Conservation (phyloP, 1,140 invertebrate species). For the Samia ricini region DNA sequence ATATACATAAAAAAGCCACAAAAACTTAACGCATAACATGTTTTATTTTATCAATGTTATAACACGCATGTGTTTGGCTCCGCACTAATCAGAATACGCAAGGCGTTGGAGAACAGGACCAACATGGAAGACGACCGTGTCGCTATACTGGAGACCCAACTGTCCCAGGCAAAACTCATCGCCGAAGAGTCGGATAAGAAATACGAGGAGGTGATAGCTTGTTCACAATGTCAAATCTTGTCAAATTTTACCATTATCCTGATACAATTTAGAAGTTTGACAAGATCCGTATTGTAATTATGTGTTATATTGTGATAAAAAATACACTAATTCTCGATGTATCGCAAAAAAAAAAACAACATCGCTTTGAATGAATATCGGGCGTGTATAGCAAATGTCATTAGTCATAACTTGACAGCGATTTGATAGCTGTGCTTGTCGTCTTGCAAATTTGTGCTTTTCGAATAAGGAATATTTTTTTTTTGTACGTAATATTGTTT, state of each 20-base stretch:
- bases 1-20: conserved; percentile 17
- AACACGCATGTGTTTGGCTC: conserved; percentile 75
- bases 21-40: conserved; percentile 12
- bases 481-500: neutral
- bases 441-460: neutral
- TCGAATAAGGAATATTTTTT: neutral
- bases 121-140: conserved; percentile 99
- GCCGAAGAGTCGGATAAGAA: conserved; percentile 99
- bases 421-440: conserved; percentile 7
- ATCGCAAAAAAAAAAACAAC: neutral
- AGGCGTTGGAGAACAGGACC: conserved; percentile 98
- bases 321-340: neutral
- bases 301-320: neutral
- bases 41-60: conserved; percentile 58
- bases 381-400: neutral
- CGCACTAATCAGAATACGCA: conserved; percentile 92
- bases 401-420: neutral
- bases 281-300: neutral
- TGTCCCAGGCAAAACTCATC: conserved; percentile 97
- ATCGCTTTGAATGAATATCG: neutral
- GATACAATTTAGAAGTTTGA: neutral
- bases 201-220: conserved; percentile 95
- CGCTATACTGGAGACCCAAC: conserved; percentile 94
- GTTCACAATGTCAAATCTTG: conserved; percentile 6
- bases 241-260: neutral